Evolutionary conservation across 64 coral and sea anemone species (phyloP).

Genomic region (Montipora capricornis): DNA sequence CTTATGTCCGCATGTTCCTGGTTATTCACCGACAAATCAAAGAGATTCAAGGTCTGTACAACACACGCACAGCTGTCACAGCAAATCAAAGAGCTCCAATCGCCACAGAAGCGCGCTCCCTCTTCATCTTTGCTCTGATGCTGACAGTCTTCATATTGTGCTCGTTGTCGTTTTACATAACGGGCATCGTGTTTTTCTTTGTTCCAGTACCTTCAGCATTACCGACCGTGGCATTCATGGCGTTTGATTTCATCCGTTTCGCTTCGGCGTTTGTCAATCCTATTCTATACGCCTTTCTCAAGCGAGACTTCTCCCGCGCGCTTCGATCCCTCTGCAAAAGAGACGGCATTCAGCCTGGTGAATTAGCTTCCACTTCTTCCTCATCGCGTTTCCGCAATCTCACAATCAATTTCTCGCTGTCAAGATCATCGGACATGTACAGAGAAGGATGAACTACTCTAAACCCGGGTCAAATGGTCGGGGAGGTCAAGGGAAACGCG

Average conservation of each 20-base stretch:
- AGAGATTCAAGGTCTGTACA: conserved; percentile 81
- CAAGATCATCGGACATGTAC: conserved; percentile 48
- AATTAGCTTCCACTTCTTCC: conserved; percentile 52
- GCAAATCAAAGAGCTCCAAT: conserved; percentile 62
- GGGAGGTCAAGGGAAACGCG: no score
- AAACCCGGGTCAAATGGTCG: no score
- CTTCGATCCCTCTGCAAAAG: conserved; percentile 63
- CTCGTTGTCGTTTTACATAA: conserved; percentile 79
- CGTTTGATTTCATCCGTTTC: conserved; percentile 83
- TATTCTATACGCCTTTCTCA: conserved; percentile 93
- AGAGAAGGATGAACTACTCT: background rate
- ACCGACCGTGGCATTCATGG: background rate
- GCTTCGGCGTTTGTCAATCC: conserved; percentile 82
- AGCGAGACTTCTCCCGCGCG: conserved; percentile 87
- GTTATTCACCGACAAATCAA: conserved; percentile 92
- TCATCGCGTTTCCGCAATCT: conserved; percentile 21
- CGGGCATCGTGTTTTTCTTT: background rate
- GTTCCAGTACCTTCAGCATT: background rate
- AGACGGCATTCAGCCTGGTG: conserved; percentile 51
- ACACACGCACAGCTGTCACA: conserved; percentile 15
- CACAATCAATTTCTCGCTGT: conserved; percentile 44
- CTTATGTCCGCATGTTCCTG: conserved; percentile 79
- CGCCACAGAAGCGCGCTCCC: conserved; percentile 87
- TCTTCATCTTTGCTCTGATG: conserved; percentile 86
- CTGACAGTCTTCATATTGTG: conserved; percentile 76